Evolutionary conservation across 2,797 vertebrate species (phyloP).

Genomic region (Rhinichthys osculus): DNA sequence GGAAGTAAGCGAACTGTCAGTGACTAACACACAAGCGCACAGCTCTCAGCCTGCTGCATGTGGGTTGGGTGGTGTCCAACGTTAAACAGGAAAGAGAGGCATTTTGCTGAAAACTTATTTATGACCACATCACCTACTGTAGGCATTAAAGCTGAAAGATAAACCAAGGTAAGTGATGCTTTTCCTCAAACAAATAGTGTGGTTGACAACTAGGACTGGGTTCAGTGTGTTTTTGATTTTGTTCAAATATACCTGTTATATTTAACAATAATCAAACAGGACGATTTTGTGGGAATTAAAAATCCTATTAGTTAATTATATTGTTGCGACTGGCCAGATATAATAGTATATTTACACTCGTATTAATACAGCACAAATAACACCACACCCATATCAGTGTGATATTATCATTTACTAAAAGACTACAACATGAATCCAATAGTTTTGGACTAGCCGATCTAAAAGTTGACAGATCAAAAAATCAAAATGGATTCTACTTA

Average conservation of each 20-base stretch:
- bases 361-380: background rate
- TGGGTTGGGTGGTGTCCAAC: constrained; percentile 48
- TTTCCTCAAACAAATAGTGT: background rate
- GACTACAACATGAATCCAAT: background rate
- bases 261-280: background rate
- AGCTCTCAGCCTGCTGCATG: constrained; percentile 59
- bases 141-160: constrained; percentile 35
- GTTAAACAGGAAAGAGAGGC: constrained; percentile 44
- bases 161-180: constrained; percentile 58
- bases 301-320: background rate
- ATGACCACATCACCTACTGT: constrained; percentile 37
- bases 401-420: background rate
- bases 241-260: background rate
- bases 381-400: constrained; percentile 34
- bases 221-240: background rate
- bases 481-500: background rate
- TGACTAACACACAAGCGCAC: constrained; percentile 60
- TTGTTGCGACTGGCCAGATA: background rate
- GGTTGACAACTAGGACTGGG: background rate
- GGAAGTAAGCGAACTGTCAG: constrained; percentile 72
- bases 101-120: constrained; percentile 16
- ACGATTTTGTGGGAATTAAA: background rate
- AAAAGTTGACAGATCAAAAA: background rate
- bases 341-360: background rate
- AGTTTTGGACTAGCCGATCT: background rate